These are phyloP conservation scores for Phymorhynchus buccinoides DNA, from an alignment of 1,140 invertebrate genomes.

Conservation along the genomic window DNA sequence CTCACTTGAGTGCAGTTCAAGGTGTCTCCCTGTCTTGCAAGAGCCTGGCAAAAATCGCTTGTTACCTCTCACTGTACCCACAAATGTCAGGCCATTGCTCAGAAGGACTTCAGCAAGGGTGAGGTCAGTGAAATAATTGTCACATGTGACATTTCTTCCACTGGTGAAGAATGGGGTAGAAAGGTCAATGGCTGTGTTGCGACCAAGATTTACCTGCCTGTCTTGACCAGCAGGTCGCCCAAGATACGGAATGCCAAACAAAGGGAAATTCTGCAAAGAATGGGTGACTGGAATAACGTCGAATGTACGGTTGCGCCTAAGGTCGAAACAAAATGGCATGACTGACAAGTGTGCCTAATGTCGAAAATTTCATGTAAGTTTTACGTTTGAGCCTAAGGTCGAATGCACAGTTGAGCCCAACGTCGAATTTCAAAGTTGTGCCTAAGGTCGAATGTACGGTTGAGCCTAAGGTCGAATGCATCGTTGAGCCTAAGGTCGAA, in stretches of 20 bases:
- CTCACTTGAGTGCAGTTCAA: neutral
- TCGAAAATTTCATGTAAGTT: too few species aligned
- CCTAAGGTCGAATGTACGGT: too few species aligned
- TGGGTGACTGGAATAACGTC: too few species aligned
- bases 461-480: too few species aligned
- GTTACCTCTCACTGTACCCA: conserved; percentile 24
- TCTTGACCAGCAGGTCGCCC: conserved; percentile 26
- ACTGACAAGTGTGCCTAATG: too few species aligned
- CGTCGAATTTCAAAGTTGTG: too few species aligned
- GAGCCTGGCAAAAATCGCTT: conserved; percentile 34
- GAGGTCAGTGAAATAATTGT: conserved; percentile 45
- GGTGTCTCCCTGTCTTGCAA: neutral
- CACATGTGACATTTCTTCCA: conserved; percentile 41
- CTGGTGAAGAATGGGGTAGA: conserved; percentile 32
- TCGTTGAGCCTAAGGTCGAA: too few species aligned
- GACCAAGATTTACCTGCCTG: conserved; percentile 26
- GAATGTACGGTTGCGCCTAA: too few species aligned
- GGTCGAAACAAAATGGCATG: too few species aligned
- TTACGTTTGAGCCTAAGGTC: too few species aligned
- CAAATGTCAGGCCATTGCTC: conserved; percentile 22
- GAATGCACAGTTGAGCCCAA: too few species aligned
- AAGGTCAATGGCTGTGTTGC: conserved; percentile 28
- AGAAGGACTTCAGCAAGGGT: conserved; percentile 17
- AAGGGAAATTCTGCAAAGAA: conserved; percentile 45
- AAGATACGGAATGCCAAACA: conserved; percentile 40